Evolutionary conservation across 2,113 vertebrate genomes (phyloP), one percentile per base, ranked within the genome.

Genomic region (Oreochromis spilurus): DNA sequence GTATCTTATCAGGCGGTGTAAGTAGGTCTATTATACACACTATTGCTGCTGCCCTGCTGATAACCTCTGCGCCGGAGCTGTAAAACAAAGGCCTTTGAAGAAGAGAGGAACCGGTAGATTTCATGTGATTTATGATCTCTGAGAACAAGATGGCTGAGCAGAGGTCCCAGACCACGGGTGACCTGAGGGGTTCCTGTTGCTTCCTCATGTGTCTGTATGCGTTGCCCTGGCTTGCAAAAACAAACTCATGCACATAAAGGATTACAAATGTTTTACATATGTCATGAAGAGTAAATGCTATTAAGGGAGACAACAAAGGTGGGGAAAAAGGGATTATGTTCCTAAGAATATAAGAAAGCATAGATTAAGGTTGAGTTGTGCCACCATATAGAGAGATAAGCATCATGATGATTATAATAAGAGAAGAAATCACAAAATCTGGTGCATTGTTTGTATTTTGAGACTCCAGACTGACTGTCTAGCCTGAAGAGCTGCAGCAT

Each of bases 61-160:
- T 96, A 96, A 96, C 95, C 94, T 95, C 93, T 85, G 86, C 9
- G 84, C 79, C 10, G 82, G 89, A 87, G 93, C 65, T 81, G 91
- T 84, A 83, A 93, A 94, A 96, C 95, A 95, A 95, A 95, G 84
- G 92, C 91, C 94, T 95, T 95, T 95, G 94, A 95, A 95, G 95
- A 93, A 84, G 62, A 92, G 87, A 90, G 92, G 94, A 93, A 93
- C 92, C 84, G 83, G 26, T 83, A 83, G 34, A 81, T 92, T 93
- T 92, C 55, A 62, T 87, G 82, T 94, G 94, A 94, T 95, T 94
- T 91, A 95, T 95, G 95, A 92, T 90, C 90, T 90, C 84, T 87
- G 45, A 93, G 89, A 94, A 92, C 90, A 92, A 92, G 93, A 94
- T 92, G 92, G 89, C 84, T 19, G 83, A 90, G 81, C 83, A 91